Evolutionary conservation across 2,888 invertebrate species (phyloP), one percentile per base, ranked within the genome.

Genomic region (Mimas tiliae): DNA sequence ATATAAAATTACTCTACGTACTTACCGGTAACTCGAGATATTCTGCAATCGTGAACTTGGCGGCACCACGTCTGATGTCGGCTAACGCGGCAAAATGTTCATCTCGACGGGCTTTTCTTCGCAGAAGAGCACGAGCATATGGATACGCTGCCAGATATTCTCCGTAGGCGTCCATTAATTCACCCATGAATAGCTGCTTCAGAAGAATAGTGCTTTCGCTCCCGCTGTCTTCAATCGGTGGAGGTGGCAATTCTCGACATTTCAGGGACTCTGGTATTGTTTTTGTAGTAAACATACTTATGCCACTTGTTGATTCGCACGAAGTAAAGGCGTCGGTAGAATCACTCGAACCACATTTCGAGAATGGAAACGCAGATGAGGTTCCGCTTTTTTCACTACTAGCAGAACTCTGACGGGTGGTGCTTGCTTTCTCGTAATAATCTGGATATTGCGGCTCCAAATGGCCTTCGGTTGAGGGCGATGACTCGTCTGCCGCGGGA

Each of bases 21-120:
- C 96, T 95, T 84, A 96, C 96, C 95, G 96, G 96, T 85, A 96
- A 86, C 83, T 95, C 95, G 72, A 96, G 94, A 74, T 96, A 94
- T 71, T 95, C 94, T 62, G 94, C 93, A 65, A 96, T 94, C 67
- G 95, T 94, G 84, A 95, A 93, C 80, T 94, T 95, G 67, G 96
- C 96, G 64, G 95, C 95, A 63, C 95, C 96, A 76, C 95, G 94
- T 68, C 95, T 92, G 75, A 96, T 94, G 81, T 95, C 95, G 72
- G 96, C 95, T 70, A 96, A 94, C 71, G 95, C 95, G 74, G 94
- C 92, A 81, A 96, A 95, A 80, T 96, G 95, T 76, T 96, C 96
- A 81, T 96, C 96, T 12, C 93, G 90, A 16, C 94, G 94, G 71
- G 92, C 89, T 80, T 96, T 95, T 69, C 95, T 94, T 70, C 95